Percentiles rank a stretch among this genome's conserved stretches.
These are phyloP conservation scores for Onthophagus taurus DNA, from an alignment of 1,140 invertebrate genomes.

Conservation along the genomic window DNA sequence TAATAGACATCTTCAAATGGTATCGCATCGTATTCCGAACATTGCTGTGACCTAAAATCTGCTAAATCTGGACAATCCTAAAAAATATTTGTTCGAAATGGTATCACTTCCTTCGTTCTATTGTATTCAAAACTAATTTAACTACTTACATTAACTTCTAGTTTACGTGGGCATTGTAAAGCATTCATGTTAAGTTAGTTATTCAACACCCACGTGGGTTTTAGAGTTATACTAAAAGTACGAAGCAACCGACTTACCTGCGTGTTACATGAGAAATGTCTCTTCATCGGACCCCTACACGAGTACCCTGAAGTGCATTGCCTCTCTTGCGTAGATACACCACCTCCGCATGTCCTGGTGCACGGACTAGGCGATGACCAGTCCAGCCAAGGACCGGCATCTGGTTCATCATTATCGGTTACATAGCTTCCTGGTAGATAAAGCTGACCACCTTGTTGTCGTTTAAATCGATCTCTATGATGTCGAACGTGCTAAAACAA, in stretches of 20 bases:
- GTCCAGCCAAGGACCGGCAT: constrained; percentile 56
- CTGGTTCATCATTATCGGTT: constrained; percentile 44
- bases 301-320: constrained; percentile 55
- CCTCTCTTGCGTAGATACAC: constrained; percentile 66
- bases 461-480: constrained; percentile 53
- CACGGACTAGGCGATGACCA: constrained; percentile 71
- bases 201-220: background rate
- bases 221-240: background rate
- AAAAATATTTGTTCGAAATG: constrained; percentile 14
- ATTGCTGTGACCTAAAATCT: constrained; percentile 82
- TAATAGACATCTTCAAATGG: constrained; percentile 68
- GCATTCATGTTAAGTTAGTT: background rate
- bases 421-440: constrained; percentile 58
- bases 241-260: constrained; percentile 57
- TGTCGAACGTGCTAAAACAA: constrained; percentile 36
- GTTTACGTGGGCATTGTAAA: background rate
- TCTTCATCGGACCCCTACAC: constrained; percentile 65
- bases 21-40: constrained; percentile 64
- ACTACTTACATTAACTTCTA: background rate
- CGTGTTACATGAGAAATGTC: constrained; percentile 85
- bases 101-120: background rate
- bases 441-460: constrained; percentile 60
- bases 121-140: background rate
- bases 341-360: constrained; percentile 83
- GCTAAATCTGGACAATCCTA: constrained; percentile 65